Evolutionary conservation across 2,888 invertebrate genomes (phyloP).

Genomic region (Escarpia spicata): DNA sequence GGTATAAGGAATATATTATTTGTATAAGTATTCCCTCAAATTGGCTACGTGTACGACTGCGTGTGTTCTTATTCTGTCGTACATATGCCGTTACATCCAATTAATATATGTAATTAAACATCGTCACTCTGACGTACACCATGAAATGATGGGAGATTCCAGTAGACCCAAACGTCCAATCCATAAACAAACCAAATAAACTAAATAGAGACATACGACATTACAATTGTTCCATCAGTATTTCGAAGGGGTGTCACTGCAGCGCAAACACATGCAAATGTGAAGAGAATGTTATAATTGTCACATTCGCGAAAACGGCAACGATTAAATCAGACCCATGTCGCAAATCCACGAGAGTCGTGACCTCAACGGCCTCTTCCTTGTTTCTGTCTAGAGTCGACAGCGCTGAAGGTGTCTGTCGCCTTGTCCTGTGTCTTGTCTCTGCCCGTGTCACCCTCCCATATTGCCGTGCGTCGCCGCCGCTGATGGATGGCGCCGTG

Average conservation of each 20-base stretch:
- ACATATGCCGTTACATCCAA: background rate
- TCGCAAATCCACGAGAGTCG: background rate
- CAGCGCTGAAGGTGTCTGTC: background rate
- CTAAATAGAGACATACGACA: too few species aligned
- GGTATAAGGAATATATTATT: too few species aligned
- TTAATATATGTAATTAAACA: background rate
- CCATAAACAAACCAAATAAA: too few species aligned
- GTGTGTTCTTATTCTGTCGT: too few species aligned
- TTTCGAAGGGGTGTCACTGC: background rate
- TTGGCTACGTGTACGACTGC: too few species aligned
- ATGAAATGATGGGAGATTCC: background rate
- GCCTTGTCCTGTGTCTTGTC: background rate
- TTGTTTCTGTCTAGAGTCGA: background rate
- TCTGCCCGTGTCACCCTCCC: background rate
- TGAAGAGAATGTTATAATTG: background rate
- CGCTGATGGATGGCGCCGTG: background rate
- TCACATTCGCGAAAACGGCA: background rate
- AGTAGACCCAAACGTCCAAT: background rate
- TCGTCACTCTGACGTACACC: background rate
- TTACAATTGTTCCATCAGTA: too few species aligned
- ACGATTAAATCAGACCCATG: background rate
- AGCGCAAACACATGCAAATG: background rate
- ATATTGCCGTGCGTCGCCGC: background rate
- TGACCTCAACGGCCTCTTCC: background rate
- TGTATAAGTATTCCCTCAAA: too few species aligned